These are phyloP conservation scores for Colletes gigas DNA, from an alignment of 1,140 invertebrate species.

Conservation along the genomic window DNA sequence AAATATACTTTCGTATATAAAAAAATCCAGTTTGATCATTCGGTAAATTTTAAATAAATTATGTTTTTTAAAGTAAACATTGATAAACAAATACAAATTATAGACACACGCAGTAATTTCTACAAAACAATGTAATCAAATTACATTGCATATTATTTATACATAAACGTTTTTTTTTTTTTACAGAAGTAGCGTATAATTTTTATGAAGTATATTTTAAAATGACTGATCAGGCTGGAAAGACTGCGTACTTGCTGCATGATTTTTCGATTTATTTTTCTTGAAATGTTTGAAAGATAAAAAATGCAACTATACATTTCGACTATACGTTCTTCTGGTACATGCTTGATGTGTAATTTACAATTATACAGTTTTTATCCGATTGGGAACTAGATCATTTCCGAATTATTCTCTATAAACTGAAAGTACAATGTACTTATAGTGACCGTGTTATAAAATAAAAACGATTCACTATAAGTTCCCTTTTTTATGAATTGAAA, in stretches of 20 bases:
- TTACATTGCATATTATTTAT: not conserved
- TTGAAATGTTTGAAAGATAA: not conserved
- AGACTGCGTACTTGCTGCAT: not conserved
- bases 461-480: slow-evolving; percentile 39
- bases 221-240: slow-evolving; percentile 19
- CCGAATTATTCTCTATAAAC: slow-evolving; percentile 39
- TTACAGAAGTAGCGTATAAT: not conserved
- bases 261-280: not conserved
- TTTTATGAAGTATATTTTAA: not conserved
- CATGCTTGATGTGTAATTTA: slow-evolving; percentile 14
- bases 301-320: not conserved
- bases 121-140: not conserved
- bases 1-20: slow-evolving; percentile 8
- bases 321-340: slow-evolving; percentile 5
- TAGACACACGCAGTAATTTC: not conserved
- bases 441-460: slow-evolving; percentile 12
- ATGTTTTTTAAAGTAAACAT: not conserved
- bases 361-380: slow-evolving; percentile 16
- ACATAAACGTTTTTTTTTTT: not conserved
- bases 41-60: not conserved
- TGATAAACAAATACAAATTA: not conserved
- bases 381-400: slow-evolving; percentile 23
- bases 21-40: slow-evolving; percentile 40
- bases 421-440: slow-evolving; percentile 49
- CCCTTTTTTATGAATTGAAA: slow-evolving; percentile 22